Evolutionary conservation across 92 coral and sea anemone species (phyloP), one percentile per base, ranked within the genome.

Genomic region (Parazoanthus darwini): DNA sequence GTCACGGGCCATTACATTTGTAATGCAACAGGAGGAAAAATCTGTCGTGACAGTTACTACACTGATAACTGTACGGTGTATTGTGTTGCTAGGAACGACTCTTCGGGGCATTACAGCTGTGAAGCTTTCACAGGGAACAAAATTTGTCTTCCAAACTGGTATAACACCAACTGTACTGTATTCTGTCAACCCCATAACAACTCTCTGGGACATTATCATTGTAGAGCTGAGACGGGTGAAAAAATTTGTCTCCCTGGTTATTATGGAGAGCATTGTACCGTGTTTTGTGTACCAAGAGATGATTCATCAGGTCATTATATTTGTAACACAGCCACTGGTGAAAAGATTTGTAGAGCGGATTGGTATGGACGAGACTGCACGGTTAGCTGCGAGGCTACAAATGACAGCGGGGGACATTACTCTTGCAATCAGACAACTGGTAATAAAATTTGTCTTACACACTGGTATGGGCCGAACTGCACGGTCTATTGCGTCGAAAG

Each of bases 381-480:
- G 18, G 90, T 83, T 11, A 82, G 72, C 65, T 96, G 98, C 76
- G 36, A 46, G 14, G 33, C 90, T 2, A 89, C 67, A 39, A 78
- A 91, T 76, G 92, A 91, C 59, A 22, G 58, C 0, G 29, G 8
- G 6, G 93, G 92, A 0, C 94, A 91, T 68, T 95, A 89, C 85
- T 89, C 44, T n/a, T 94, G 98, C 42, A 87, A 84, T 42, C 20
- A 29, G 59, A 78, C 87, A 26, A 73, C 86, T 6, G 98, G 98
- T 35, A 38, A 36, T 6, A 95, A 63, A 84, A 36, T 94, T 35
- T 95, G 98, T 79, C 65, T 92, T 36, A 75, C 38, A 15, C 76
- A 90, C 90, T 96, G 97, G 97, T 96, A 87, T 89, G 97, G 94
- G 26, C n/a, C 54, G 4, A 88, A 87, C 59, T 96, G 98, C 39